Conservation (phyloP, 2,113 vertebrate genomes). For the Morone saxatilis region DNA sequence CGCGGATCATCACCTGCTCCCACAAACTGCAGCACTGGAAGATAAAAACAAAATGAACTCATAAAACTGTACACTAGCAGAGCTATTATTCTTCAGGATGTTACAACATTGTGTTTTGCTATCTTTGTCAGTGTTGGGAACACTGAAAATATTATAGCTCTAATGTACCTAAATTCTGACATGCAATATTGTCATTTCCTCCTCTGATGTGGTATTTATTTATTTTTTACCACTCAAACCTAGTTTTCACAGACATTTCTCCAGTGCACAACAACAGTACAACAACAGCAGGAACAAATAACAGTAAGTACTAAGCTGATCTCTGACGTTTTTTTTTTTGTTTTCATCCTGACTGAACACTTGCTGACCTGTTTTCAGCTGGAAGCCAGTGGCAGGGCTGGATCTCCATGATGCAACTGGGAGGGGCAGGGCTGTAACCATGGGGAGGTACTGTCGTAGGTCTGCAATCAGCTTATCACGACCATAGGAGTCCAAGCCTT, state of each 20-base stretch:
- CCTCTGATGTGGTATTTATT: slow-evolving; percentile 1
- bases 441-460: slow-evolving; percentile 90
- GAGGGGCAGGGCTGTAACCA: slow-evolving; percentile 90
- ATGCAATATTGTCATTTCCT: slow-evolving; percentile 2
- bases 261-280: slow-evolving; percentile 27
- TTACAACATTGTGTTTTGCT: neutral
- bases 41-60: slow-evolving; percentile 39
- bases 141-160: neutral
- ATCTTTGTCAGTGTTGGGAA: neutral
- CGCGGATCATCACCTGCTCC: slow-evolving; percentile 90
- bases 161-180: slow-evolving; percentile 1
- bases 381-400: slow-evolving; percentile 88
- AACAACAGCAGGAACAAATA: slow-evolving; percentile 41
- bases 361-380: slow-evolving; percentile 94
- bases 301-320: slow-evolving; percentile 29
- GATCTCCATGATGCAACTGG: slow-evolving; percentile 89
- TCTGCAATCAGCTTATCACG: slow-evolving; percentile 91
- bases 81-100: neutral
- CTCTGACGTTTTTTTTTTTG: slow-evolving; percentile 42
- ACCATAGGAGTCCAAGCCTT: slow-evolving; percentile 88
- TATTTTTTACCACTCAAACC: slow-evolving; percentile 17
- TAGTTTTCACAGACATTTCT: neutral
- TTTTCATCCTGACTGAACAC: slow-evolving; percentile 45
- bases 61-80: neutral
- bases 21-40: slow-evolving; percentile 95